Evolutionary conservation across 2,888 invertebrate genomes (phyloP).

Genomic region (Empis livida): DNA sequence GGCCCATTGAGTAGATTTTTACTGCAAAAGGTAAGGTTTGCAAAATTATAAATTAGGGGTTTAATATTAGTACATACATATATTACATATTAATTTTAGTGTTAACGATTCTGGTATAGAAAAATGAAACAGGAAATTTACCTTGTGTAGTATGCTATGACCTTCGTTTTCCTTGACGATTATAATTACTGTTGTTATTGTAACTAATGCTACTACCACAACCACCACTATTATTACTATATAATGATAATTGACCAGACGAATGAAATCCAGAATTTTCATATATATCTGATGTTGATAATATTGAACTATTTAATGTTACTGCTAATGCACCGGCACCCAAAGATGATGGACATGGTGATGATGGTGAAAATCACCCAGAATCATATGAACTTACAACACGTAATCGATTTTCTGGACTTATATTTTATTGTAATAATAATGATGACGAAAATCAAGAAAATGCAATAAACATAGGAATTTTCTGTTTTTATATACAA

Average conservation of each 20-base stretch:
- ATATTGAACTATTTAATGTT: slow-evolving; percentile 37
- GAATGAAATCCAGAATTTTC: slow-evolving; percentile 21
- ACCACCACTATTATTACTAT: slow-evolving; percentile 6
- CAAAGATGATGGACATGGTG: slow-evolving; percentile 40
- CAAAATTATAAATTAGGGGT: too few relatives aligned
- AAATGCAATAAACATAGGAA: too few relatives aligned
- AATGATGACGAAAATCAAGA: too few relatives aligned
- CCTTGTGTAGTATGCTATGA: slow-evolving; percentile 61
- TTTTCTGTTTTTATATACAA: too few relatives aligned
- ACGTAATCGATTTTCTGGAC: slow-evolving; percentile 86
- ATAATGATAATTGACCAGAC: slow-evolving; percentile 9
- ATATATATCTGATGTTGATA: slow-evolving; percentile 34
- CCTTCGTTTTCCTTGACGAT: slow-evolving; percentile 45
- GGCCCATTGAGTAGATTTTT: too few relatives aligned
- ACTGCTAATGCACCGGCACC: slow-evolving; percentile 43
- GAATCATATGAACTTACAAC: slow-evolving; percentile 74
- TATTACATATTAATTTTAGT: too few relatives aligned
- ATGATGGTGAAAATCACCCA: slow-evolving; percentile 50
- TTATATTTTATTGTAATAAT: too few relatives aligned
- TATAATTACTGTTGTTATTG: slow-evolving; percentile 8
- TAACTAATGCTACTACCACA: slow-evolving; percentile 9
- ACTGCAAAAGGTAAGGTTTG: too few relatives aligned
- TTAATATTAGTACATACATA: too few relatives aligned
- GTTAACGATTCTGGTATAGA: too few relatives aligned
- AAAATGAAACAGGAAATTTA: too few relatives aligned